Evolutionary conservation across 2,113 vertebrate species (phyloP), one percentile per base, ranked within the genome.

Genomic region (Anas platyrhynchos): DNA sequence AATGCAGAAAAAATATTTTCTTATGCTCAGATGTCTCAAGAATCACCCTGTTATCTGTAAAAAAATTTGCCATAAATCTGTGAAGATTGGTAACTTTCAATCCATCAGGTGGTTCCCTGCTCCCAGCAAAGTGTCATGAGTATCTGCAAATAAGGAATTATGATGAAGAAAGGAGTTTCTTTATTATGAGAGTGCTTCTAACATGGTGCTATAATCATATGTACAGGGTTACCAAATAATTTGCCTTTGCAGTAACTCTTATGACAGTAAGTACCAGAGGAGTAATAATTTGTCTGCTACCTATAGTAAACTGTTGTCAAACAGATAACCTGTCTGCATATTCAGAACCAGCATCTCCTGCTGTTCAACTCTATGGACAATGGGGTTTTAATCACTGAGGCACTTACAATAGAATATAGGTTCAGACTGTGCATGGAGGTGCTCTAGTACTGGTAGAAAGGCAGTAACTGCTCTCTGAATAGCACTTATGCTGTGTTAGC

Each of bases 281-380:
- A 92, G 63, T 76, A 89, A 80, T 93, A 89, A 97, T 96, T 94
- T 92, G 89, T 87, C 76, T 92, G 73, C 59, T 94, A 34, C 4
- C 4, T 27, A 52, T 83, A 88, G 71, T 82, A 84, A 92, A 73
- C 55, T 96, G 95, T 94, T 96, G 86, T 95, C 91, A 96, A 96
- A 93, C 84, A 95, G 93, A 85, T 88, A 94, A 94, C 38, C 34
- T 92, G 63, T 89, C 91, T 94, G 3, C 44, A 9, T 85, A 89
- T 66, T 95, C 88, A 93, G 75, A 96, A 63, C 66, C 63, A 83
- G n/a, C n/a, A 34, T 85, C 82, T 91, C 94, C 91, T 93, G 73
- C 91, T 93, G 95, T 73, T 96, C 92, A 72, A 11, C 84, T 95
- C 81, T 96, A 69, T 94, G 96, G 93, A 92, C 95, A 95, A 91